phyloP scores from a whole-genome alignment of 2,888 invertebrate species.

The Netelia melanura region DNA sequence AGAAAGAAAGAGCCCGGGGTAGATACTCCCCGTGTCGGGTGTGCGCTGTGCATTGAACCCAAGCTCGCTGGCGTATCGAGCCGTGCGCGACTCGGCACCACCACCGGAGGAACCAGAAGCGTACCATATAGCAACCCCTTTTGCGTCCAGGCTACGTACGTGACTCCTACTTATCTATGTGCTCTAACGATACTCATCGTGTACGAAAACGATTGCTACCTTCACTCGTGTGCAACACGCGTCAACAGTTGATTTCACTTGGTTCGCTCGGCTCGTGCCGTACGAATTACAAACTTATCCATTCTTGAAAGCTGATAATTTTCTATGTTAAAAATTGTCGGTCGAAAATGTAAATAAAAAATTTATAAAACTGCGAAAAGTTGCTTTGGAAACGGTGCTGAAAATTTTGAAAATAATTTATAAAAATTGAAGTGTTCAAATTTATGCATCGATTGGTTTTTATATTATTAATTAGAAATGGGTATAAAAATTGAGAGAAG shows the following conservation, averaged over 20 bases:
- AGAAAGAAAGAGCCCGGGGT: constrained; percentile 45
- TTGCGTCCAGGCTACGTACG: constrained; percentile 28
- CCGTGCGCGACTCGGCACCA: constrained; percentile 14
- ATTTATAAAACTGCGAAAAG: too few species aligned
- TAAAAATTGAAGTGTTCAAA: not conserved
- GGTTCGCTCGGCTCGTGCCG: not conserved
- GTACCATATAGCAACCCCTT: constrained; percentile 40
- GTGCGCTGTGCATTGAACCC: constrained; percentile 62
- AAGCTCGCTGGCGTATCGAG: constrained; percentile 56
- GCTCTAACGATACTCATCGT: not conserved
- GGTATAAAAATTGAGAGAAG: not conserved
- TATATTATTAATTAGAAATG: not conserved
- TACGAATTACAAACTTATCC: not conserved
- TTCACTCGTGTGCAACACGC: not conserved
- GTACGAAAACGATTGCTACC: not conserved
- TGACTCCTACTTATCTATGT: constrained; percentile 34
- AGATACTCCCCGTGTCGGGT: constrained; percentile 27
- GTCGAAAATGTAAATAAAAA: too few species aligned
- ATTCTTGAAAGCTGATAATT: not conserved
- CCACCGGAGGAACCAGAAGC: constrained; percentile 42
- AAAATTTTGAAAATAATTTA: not conserved
- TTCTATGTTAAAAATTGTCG: not conserved
- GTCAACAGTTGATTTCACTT: not conserved
- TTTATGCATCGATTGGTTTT: not conserved
- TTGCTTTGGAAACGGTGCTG: too few species aligned